Evolutionary conservation across 2,888 invertebrate genomes (phyloP).

Genomic region (Papilio elwesi): DNA sequence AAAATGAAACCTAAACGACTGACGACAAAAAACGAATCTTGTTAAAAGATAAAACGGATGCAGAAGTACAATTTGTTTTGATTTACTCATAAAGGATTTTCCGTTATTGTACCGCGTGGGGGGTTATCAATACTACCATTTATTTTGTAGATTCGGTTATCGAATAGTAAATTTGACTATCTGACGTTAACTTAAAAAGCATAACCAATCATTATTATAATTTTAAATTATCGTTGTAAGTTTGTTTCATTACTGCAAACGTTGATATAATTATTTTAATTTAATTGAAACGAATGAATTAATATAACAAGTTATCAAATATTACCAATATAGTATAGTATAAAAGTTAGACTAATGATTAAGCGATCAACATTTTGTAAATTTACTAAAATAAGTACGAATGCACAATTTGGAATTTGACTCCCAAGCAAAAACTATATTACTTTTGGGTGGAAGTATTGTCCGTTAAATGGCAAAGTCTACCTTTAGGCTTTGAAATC

Average conservation of each 20-base stretch:
- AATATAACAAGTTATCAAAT: too few species aligned
- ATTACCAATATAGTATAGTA: too few species aligned
- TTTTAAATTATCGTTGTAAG: neutral
- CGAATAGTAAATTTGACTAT: neutral
- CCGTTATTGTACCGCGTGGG: neutral
- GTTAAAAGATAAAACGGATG: conserved; percentile 4
- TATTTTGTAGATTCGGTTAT: conserved; percentile 20
- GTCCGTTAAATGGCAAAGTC: too few species aligned
- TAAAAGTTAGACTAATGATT: too few species aligned
- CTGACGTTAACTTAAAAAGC: conserved; percentile 11
- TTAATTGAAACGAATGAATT: too few species aligned
- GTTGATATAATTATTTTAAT: neutral
- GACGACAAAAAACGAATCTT: neutral
- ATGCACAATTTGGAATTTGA: too few species aligned
- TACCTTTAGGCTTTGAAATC: too few species aligned
- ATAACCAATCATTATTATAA: neutral
- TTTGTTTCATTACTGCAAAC: neutral
- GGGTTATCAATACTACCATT: conserved; percentile 19
- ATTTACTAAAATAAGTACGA: too few species aligned
- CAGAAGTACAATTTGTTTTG: neutral
- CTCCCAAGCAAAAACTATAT: too few species aligned
- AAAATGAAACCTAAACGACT: neutral
- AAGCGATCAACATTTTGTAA: too few species aligned
- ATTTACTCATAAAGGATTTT: conserved; percentile 29
- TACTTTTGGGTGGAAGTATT: too few species aligned